Evolutionary conservation across 2,888 invertebrate genomes (phyloP).

Genomic region (Cylindroiulus punctatus): DNA sequence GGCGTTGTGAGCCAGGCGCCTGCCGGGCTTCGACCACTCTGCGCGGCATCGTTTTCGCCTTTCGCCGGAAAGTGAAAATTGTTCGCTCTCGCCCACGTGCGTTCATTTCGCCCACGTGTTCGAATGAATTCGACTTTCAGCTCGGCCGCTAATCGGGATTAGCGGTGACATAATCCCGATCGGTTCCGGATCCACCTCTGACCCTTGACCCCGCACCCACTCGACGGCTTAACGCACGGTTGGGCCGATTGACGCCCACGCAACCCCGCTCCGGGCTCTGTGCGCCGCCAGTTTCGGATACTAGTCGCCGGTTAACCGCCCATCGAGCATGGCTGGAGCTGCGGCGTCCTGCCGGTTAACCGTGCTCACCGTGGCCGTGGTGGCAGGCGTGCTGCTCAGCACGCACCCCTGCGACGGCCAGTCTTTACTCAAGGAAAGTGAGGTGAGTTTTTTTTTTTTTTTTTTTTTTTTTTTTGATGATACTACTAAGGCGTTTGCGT

Average conservation of each 20-base stretch:
- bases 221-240: neutral
- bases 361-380: neutral
- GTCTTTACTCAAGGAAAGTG: conserved; percentile 24
- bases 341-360: neutral
- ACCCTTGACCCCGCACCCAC: conserved; percentile 11
- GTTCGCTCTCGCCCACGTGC: neutral
- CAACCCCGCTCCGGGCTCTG: neutral
- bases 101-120: neutral
- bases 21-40: neutral
- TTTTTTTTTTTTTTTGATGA: no score
- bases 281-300: neutral
- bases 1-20: neutral
- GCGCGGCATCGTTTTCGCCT: neutral
- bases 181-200: neutral
- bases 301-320: neutral
- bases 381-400: neutral
- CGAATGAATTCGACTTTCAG: conserved; percentile 20
- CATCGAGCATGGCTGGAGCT: neutral
- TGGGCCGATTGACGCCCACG: conserved; percentile 26
- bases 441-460: neutral
- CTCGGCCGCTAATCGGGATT: neutral
- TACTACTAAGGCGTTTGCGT: no score
- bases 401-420: neutral
- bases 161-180: neutral
- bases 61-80: no score